These are phyloP conservation scores for Pedicia rivosa DNA, from an alignment of 2,888 invertebrate species.

Conservation along the genomic window DNA sequence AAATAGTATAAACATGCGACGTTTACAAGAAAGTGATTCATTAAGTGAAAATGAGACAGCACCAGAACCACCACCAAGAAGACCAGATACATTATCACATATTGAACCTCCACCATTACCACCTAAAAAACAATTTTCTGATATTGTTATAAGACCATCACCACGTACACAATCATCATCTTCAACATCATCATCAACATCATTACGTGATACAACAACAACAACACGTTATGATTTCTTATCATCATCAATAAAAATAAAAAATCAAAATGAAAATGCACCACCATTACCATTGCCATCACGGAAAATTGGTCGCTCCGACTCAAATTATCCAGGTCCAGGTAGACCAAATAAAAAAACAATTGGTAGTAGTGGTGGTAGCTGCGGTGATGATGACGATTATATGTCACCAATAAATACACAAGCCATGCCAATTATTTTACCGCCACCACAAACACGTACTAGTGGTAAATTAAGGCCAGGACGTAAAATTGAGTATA, in stretches of 20 bases:
- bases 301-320: conserved; percentile 33
- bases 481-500: conserved; percentile 14
- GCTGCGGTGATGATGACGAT: conserved; percentile 50
- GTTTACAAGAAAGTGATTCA: conserved; percentile 30
- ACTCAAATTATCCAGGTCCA: conserved; percentile 32
- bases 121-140: conserved; percentile 48
- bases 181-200: conserved; percentile 15
- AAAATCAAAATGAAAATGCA: conserved; percentile 17
- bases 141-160: conserved; percentile 34
- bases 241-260: conserved; percentile 7
- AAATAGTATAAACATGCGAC: conserved; percentile 30
- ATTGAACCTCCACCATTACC: conserved; percentile 57
- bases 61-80: conserved; percentile 29
- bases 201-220: conserved; percentile 12
- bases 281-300: conserved; percentile 46
- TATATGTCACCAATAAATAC: conserved; percentile 47
- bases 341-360: conserved; percentile 34
- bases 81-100: conserved; percentile 29
- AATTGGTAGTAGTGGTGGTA: too few species aligned
- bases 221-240: conserved; percentile 25
- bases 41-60: conserved; percentile 30
- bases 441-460: conserved; percentile 34
- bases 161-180: conserved; percentile 14
- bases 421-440: conserved; percentile 24
- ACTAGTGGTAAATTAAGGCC: conserved; percentile 18